A percentile compares a stretch with the other conserved stretches of the same genome.
phyloP scores from a whole-genome alignment of 2,888 invertebrate genomes.

The Lydus trimaculatus region DNA sequence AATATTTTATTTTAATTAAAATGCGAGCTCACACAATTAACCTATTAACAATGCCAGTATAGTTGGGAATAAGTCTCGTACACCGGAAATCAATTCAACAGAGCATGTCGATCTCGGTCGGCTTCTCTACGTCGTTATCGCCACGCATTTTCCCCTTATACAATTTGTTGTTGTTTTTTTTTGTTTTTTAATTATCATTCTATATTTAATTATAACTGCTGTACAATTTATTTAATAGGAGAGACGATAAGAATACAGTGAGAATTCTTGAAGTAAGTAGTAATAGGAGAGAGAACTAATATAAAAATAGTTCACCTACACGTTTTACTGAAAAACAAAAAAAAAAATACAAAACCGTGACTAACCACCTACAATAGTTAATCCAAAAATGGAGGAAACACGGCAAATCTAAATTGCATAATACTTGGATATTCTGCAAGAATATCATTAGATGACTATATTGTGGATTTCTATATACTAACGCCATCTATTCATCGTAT shows the following conservation, averaged over 20 bases:
- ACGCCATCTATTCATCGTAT: not conserved
- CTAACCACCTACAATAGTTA: constrained; percentile 35
- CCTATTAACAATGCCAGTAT: constrained; percentile 27
- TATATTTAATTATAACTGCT: not conserved
- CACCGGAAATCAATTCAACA: constrained; percentile 27
- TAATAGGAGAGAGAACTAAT: not conserved
- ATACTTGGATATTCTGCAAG: constrained; percentile 36
- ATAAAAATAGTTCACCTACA: not conserved
- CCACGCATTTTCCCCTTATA: not conserved
- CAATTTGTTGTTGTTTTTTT: too few relatives aligned
- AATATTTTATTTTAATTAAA: not conserved
- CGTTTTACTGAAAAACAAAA: not conserved
- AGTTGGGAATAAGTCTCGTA: constrained; percentile 21
- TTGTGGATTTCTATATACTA: not conserved
- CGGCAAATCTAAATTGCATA: constrained; percentile 37
- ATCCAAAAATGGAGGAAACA: constrained; percentile 43
- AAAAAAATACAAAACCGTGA: not conserved
- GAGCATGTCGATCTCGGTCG: constrained; percentile 19
- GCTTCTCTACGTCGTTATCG: constrained; percentile 2
- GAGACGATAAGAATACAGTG: not conserved
- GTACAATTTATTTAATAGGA: not conserved
- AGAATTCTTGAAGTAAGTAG: not conserved
- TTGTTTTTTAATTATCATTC: not conserved
- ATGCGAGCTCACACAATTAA: constrained; percentile 23
- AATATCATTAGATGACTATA: constrained; percentile 7